Conservation (phyloP, 2,888 invertebrate genomes). For the Hesperia comma region DNA sequence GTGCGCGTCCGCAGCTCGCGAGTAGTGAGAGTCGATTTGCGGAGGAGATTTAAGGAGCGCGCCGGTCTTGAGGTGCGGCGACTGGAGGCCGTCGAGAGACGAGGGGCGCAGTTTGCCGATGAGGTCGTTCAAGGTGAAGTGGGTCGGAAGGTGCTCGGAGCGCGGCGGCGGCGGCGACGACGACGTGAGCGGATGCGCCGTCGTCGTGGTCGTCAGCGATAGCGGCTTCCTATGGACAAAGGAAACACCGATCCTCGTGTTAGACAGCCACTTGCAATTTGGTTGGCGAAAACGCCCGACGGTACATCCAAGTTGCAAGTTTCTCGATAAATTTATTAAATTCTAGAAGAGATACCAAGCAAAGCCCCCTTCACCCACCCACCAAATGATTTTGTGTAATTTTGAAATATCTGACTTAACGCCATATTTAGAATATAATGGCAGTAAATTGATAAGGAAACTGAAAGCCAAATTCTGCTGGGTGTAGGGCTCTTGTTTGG, state of each 20-base stretch:
- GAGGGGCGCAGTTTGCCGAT: slow-evolving; percentile 82
- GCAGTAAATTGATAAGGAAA: slow-evolving; percentile 41
- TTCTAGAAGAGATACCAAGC: slow-evolving; percentile 80
- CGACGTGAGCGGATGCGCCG: slow-evolving; percentile 82
- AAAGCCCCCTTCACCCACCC: slow-evolving; percentile 85
- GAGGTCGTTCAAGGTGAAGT: slow-evolving; percentile 82
- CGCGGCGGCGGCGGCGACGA: slow-evolving; percentile 82
- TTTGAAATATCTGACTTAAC: slow-evolving; percentile 53
- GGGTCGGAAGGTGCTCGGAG: slow-evolving; percentile 81
- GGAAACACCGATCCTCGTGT: slow-evolving; percentile 67
- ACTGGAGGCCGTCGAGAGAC: slow-evolving; percentile 78
- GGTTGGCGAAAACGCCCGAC: slow-evolving; percentile 9
- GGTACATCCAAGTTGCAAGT: slow-evolving; percentile 25
- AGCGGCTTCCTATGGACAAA: slow-evolving; percentile 79
- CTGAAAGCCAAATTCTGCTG: slow-evolving; percentile 65
- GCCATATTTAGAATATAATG: slow-evolving; percentile 26
- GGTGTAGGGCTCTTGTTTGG: slow-evolving; percentile 84
- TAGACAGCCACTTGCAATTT: slow-evolving; percentile 57
- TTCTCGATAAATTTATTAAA: slow-evolving; percentile 22
- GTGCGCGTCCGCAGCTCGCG: slow-evolving; percentile 79
- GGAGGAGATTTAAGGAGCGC: slow-evolving; percentile 80
- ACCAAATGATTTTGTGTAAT: slow-evolving; percentile 75
- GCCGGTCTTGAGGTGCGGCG: slow-evolving; percentile 76
- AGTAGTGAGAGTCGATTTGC: slow-evolving; percentile 85
- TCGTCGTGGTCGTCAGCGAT: slow-evolving; percentile 83